Percentiles rank a stretch among this genome's conserved stretches.
These are phyloP conservation scores for Microtus oregoni DNA, from an alignment of 2,113 vertebrate species.

Conservation along the genomic window DNA sequence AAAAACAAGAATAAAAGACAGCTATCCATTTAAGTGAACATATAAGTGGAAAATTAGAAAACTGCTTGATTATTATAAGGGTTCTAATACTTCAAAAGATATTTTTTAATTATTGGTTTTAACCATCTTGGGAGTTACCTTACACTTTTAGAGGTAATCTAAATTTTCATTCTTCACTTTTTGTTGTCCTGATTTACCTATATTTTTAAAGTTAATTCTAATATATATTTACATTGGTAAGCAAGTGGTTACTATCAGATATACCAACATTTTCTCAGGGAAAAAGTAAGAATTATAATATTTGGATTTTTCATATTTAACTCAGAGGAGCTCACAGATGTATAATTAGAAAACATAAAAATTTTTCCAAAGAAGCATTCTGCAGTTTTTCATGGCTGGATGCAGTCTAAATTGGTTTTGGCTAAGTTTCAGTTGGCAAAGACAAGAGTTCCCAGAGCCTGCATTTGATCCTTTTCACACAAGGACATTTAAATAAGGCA, in stretches of 20 bases:
- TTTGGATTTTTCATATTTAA: conserved; percentile 32
- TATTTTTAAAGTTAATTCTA: conserved; percentile 37
- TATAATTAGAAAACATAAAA: conserved; percentile 23
- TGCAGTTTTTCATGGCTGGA: conserved; percentile 39
- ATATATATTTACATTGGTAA: background rate
- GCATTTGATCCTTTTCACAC: conserved; percentile 46
- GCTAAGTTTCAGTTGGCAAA: conserved; percentile 67
- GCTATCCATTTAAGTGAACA: background rate
- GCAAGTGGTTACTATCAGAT: background rate
- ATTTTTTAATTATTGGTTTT: background rate
- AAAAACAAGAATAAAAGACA: conserved; percentile 22
- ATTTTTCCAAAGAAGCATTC: conserved; percentile 44
- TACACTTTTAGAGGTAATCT: background rate
- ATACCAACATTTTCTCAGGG: background rate
- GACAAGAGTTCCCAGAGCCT: conserved; percentile 56
- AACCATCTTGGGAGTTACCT: background rate
- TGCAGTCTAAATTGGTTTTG: conserved; percentile 61
- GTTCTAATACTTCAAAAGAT: conserved; percentile 20
- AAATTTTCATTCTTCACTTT: conserved; percentile 46
- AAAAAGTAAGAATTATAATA: conserved; percentile 20
- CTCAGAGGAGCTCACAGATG: background rate
- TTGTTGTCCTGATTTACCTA: background rate
- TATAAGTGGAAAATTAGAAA: conserved; percentile 21
- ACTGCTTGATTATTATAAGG: background rate
- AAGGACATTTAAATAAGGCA: conserved; percentile 65